phyloP scores from a whole-genome alignment of 1,140 invertebrate species.

The Agrilus planipennis region DNA sequence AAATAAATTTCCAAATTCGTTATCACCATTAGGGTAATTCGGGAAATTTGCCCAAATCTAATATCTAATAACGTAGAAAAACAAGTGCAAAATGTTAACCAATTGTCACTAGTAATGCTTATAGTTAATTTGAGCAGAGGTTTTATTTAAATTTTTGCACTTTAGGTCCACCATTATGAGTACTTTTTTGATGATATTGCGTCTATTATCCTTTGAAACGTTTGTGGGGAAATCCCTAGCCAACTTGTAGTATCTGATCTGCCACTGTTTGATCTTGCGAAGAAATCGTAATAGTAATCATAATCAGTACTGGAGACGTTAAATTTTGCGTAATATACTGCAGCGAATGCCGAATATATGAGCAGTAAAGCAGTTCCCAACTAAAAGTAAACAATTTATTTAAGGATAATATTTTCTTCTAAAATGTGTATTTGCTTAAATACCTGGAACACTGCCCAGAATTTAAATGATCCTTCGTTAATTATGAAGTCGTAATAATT shows the following conservation, averaged over 20 bases:
- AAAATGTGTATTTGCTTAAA: slow-evolving; percentile 8
- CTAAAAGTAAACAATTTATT: slow-evolving; percentile 37
- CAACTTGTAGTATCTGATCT: slow-evolving; percentile 23
- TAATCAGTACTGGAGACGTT: slow-evolving; percentile 63
- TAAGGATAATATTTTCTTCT: neutral
- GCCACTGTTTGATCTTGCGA: slow-evolving; percentile 29
- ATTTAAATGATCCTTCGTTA: slow-evolving; percentile 75
- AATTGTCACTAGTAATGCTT: no score
- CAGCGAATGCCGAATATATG: slow-evolving; percentile 69
- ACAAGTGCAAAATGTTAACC: no score
- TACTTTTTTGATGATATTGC: slow-evolving; percentile 33
- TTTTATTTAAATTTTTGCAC: no score
- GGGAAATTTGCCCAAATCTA: no score
- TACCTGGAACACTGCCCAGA: slow-evolving; percentile 76
- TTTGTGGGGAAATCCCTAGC: slow-evolving; percentile 27
- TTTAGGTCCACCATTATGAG: slow-evolving; percentile 15
- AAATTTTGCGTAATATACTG: slow-evolving; percentile 75
- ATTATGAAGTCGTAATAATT: slow-evolving; percentile 75
- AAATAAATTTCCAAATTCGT: no score
- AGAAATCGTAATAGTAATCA: slow-evolving; percentile 49
- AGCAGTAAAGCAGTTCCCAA: slow-evolving; percentile 62
- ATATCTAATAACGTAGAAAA: no score
- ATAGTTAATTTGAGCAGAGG: no score
- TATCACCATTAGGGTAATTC: no score
- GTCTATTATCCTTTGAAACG: slow-evolving; percentile 31